Percentiles rank a stretch among this genome's conserved stretches.
Conservation (phyloP, 2,113 vertebrate species). For the Echinops telfairi region DNA sequence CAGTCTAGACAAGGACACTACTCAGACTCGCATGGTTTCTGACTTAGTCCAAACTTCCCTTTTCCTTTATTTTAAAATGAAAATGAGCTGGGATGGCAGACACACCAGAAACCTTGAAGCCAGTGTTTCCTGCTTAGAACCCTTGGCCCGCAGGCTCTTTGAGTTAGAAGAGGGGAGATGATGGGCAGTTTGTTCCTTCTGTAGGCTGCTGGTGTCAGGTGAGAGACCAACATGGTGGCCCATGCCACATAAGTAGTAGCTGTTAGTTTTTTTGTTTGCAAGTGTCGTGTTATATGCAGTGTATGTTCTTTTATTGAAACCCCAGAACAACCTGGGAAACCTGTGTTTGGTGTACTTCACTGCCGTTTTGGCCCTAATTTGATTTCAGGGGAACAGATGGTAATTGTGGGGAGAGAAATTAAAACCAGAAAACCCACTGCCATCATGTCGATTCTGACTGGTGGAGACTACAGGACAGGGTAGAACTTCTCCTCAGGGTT, state of each 20-base stretch:
- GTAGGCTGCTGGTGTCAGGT: not conserved
- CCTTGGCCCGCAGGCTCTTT: conserved; percentile 22
- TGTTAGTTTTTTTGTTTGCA: conserved; percentile 35
- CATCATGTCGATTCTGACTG: too few species aligned
- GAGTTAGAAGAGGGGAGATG: not conserved
- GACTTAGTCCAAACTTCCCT: not conserved
- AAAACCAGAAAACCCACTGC: too few species aligned
- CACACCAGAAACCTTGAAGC: not conserved
- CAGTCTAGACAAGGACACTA: not conserved
- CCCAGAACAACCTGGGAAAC: not conserved
- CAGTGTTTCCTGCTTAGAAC: not conserved
- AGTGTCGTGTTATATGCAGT: not conserved
- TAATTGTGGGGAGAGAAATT: not conserved
- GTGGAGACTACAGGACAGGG: too few species aligned
- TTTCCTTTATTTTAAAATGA: conserved; percentile 54
- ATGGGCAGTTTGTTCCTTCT: not conserved
- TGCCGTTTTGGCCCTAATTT: not conserved
- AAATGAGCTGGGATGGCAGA: conserved; percentile 31
- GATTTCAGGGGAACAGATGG: not conserved
- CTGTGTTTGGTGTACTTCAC: not conserved
- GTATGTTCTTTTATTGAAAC: not conserved
- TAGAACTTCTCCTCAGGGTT: too few species aligned
- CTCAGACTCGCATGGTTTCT: conserved; percentile 38
- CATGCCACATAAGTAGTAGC: not conserved
- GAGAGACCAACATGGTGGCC: not conserved